phyloP scores from a whole-genome alignment of 2,113 vertebrate species.

The Heteronetta atricapilla region DNA sequence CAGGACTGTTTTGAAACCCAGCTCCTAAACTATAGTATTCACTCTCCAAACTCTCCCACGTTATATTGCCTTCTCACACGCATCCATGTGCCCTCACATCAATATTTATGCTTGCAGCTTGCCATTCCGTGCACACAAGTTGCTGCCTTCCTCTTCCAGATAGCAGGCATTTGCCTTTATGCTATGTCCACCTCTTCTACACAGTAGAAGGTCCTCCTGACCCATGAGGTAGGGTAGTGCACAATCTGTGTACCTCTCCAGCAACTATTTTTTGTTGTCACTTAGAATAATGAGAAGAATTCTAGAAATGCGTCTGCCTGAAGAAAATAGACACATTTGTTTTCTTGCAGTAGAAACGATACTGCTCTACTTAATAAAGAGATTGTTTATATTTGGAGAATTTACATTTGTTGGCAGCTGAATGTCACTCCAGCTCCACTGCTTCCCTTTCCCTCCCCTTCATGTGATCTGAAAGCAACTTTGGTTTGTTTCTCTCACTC shows the following conservation, averaged over 20 bases:
- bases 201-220: neutral
- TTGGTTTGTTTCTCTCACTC: slow-evolving; percentile 71
- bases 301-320: neutral
- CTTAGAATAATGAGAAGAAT: neutral
- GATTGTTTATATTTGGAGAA: slow-evolving; percentile 61
- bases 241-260: neutral
- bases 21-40: neutral
- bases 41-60: neutral
- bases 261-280: neutral
- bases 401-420: slow-evolving; percentile 45
- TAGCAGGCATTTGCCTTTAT: neutral
- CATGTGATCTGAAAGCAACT: slow-evolving; percentile 69
- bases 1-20: neutral
- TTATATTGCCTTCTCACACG: neutral
- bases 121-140: neutral
- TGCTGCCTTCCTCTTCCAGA: neutral
- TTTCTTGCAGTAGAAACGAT: slow-evolving; percentile 42
- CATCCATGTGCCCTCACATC: neutral
- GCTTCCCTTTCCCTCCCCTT: slow-evolving; percentile 49
- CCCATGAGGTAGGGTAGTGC: neutral
- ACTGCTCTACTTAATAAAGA: slow-evolving; percentile 13
- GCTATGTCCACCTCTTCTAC: neutral
- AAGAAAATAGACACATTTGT: slow-evolving; percentile 15
- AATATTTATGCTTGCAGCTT: neutral
- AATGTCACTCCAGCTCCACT: slow-evolving; percentile 54